Conservation (phyloP, 2,888 invertebrate species). For the Megaustenia siamemsis region DNA sequence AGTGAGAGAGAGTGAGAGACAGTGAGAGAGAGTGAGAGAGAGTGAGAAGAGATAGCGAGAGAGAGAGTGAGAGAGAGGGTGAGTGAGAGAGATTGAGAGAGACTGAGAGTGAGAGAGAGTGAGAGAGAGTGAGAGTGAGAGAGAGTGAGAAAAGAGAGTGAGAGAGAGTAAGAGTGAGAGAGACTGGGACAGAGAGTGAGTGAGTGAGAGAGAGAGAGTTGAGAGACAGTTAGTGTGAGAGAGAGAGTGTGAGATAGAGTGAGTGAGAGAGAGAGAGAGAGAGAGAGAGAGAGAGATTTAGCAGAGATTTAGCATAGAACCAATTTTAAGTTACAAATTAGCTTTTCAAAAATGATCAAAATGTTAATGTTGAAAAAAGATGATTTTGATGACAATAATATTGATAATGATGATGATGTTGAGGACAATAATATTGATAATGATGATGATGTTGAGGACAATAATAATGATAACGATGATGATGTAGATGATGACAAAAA, state of each 20-base stretch:
- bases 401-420: no score
- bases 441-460: no score
- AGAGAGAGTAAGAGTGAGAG: neutral
- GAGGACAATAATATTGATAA: no score
- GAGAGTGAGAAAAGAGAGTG: neutral
- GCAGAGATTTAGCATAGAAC: no score
- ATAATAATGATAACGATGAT: no score
- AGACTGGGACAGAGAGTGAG: neutral
- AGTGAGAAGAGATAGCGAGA: neutral
- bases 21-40: neutral
- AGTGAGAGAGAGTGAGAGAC: neutral
- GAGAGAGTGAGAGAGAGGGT: no score
- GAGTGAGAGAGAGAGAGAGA: constrained; percentile 47
- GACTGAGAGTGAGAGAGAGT: neutral
- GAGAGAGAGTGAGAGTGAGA: neutral
- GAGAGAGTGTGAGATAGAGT: constrained; percentile 35
- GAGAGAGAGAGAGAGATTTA: constrained; percentile 10
- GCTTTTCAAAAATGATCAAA: neutral
- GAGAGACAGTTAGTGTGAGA: constrained; percentile 31
- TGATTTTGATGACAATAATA: no score
- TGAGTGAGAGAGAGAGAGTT: neutral
- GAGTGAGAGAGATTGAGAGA: neutral
- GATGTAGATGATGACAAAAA: no score
- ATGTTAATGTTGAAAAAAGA: no score
- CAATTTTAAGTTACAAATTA: no score